phyloP scores from a whole-genome alignment of 2,888 invertebrate species.

The Xanthorhoe designata region DNA sequence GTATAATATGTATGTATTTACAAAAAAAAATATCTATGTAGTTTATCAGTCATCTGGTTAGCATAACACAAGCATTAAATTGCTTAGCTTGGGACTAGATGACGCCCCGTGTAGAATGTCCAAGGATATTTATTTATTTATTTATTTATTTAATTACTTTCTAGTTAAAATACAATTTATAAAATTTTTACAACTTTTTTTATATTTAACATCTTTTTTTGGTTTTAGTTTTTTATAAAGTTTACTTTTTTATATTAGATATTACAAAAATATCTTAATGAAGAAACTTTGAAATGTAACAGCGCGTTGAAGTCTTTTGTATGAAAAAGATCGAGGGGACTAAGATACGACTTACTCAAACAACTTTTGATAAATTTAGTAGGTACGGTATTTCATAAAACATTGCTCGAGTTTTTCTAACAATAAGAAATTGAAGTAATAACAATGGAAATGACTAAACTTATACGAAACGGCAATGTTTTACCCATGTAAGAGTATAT shows the following conservation, averaged over 20 bases:
- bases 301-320: constrained; percentile 66
- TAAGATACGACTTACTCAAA: background rate
- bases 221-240: background rate
- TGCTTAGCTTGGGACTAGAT: no score
- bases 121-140: no score
- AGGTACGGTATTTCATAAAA: background rate
- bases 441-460: background rate
- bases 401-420: background rate
- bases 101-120: no score
- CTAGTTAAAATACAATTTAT: no score
- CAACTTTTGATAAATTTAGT: background rate
- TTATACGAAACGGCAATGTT: background rate
- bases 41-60: no score
- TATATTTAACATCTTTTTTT: background rate
- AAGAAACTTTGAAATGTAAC: background rate
- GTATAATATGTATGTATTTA: no score
- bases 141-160: no score
- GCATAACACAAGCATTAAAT: no score
- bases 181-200: no score
- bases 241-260: no score
- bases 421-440: background rate
- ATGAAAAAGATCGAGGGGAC: constrained; percentile 21
- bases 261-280: background rate
- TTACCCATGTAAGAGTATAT: background rate
- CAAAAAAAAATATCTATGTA: no score